phyloP scores from a whole-genome alignment of 2,113 vertebrate genomes.

The Malurus cyaneus region DNA sequence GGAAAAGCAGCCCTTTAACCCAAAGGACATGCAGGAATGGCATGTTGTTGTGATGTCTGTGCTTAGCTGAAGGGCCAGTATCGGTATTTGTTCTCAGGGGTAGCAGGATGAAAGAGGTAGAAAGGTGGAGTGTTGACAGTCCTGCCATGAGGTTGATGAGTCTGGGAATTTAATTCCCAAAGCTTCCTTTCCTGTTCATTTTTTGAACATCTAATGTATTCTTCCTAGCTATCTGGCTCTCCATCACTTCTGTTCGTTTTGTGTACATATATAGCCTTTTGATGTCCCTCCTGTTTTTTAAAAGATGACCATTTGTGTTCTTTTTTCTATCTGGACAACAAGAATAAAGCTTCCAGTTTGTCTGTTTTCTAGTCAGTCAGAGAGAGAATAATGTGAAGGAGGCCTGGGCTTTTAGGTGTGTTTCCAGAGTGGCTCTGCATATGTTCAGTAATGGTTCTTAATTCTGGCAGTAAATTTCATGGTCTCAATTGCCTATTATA shows the following conservation, averaged over 20 bases:
- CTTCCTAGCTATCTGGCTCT: neutral
- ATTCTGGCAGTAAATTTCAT: neutral
- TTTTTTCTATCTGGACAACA: neutral
- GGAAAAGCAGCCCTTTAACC: neutral
- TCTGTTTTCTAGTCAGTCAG: neutral
- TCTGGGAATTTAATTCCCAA: neutral
- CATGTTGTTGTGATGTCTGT: neutral
- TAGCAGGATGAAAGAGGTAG: neutral
- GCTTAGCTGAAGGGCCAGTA: neutral
- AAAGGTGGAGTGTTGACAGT: neutral
- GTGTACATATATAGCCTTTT: neutral
- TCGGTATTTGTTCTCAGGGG: neutral
- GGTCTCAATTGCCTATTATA: neutral
- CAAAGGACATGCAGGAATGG: accelerated
- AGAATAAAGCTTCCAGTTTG: neutral
- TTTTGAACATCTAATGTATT: neutral
- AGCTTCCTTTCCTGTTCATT: neutral
- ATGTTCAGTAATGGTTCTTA: neutral
- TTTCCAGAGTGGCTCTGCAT: neutral
- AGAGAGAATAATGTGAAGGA: neutral
- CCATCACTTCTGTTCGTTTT: neutral
- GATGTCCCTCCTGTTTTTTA: neutral
- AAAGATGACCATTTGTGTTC: neutral
- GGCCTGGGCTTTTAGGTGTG: neutral
- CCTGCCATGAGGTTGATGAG: neutral